phyloP scores from a whole-genome alignment of 1,140 invertebrate genomes.

The Drosophila persimilis region DNA sequence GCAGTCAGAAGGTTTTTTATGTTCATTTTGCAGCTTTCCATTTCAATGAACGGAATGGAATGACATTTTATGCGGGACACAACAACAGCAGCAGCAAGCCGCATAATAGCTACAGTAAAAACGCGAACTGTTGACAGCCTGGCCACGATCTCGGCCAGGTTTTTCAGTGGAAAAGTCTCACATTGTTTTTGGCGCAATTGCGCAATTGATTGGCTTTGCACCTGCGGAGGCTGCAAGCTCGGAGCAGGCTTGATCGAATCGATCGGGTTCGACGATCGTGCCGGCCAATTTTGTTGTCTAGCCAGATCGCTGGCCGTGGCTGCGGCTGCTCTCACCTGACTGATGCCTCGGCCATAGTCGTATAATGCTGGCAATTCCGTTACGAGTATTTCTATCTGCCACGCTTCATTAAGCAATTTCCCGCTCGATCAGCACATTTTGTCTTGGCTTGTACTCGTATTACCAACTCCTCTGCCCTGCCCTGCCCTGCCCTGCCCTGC shows the following conservation, averaged over 20 bases:
- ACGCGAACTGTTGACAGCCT: conserved; percentile 39
- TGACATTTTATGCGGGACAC: conserved; percentile 30
- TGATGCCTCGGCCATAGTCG: conserved; percentile 7
- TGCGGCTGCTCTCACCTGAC: conserved; percentile 27
- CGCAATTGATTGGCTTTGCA: conserved; percentile 39
- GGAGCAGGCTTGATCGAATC: conserved; percentile 28
- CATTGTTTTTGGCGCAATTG: conserved; percentile 24
- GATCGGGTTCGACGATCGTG: conserved; percentile 48
- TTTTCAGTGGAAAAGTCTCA: conserved; percentile 7
- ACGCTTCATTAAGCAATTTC: conserved; percentile 73
- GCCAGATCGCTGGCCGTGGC: conserved; percentile 20
- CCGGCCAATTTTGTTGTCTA: conserved; percentile 35
- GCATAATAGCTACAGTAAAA: neutral
- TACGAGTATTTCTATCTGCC: conserved; percentile 56
- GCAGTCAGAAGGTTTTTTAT: too few relatives aligned
- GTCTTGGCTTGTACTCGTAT: conserved; percentile 45
- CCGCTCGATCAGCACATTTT: conserved; percentile 70
- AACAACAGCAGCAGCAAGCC: conserved; percentile 23
- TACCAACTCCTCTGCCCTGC: conserved; percentile 22
- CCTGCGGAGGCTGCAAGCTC: conserved; percentile 8
- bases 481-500: too few relatives aligned
- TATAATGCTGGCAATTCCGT: conserved; percentile 37
- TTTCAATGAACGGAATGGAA: conserved; percentile 58
- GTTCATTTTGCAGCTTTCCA: conserved; percentile 65
- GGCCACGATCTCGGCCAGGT: conserved; percentile 36